phyloP scores from a whole-genome alignment of 2,888 invertebrate genomes.

The Scaptomyza polygonia region DNA sequence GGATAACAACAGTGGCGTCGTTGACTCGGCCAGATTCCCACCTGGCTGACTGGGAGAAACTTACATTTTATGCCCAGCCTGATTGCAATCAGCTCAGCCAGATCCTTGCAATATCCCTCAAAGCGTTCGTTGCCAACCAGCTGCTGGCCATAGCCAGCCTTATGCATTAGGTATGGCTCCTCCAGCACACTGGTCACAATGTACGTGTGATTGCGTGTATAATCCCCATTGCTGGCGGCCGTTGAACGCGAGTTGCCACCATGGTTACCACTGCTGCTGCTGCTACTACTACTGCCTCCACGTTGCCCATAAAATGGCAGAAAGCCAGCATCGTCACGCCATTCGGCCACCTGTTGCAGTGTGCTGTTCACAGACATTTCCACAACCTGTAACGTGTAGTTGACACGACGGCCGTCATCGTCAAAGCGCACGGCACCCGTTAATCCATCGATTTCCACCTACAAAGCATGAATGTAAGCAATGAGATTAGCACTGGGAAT shows the following conservation, averaged over 20 bases:
- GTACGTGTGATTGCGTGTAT: constrained; percentile 92
- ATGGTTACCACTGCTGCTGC: constrained; percentile 1
- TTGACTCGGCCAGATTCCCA: constrained; percentile 8
- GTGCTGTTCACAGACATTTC: constrained; percentile 97
- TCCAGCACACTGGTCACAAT: constrained; percentile 93
- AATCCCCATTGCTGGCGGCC: constrained; percentile 87
- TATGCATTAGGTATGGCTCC: constrained; percentile 94
- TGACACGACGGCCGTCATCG: constrained; percentile 93
- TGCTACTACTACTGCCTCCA: constrained; percentile 10
- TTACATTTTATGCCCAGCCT: constrained; percentile 93
- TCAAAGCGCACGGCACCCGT: constrained; percentile 96
- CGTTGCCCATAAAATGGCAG: constrained; percentile 85
- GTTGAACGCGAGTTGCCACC: constrained; percentile 37
- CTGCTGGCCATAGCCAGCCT: constrained; percentile 87
- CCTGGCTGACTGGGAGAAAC: constrained; percentile 71
- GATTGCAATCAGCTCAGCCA: constrained; percentile 92
- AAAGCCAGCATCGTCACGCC: constrained; percentile 92
- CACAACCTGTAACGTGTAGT: constrained; percentile 95
- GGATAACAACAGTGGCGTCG: neutral
- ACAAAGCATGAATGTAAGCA: constrained; percentile 54
- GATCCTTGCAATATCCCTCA: constrained; percentile 96
- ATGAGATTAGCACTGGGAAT: constrained; percentile 49
- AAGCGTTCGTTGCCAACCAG: constrained; percentile 90
- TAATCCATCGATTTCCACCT: constrained; percentile 95
- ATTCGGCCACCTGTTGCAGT: constrained; percentile 95